phyloP scores from a whole-genome alignment of 2,888 invertebrate genomes.

The Drosophila putrida region DNA sequence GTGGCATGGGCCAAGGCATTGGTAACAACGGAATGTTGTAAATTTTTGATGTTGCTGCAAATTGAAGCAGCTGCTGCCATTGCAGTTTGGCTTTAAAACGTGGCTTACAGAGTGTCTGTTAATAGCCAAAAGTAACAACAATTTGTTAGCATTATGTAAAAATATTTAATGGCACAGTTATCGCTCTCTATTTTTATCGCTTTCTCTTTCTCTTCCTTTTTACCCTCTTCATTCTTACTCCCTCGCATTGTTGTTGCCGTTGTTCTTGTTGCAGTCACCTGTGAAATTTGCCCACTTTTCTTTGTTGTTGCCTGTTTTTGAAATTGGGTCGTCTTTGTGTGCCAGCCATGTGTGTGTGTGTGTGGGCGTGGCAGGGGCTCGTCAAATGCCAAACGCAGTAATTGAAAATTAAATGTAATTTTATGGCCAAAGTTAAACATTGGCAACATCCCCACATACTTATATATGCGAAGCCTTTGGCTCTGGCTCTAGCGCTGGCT shows the following conservation, averaged over 20 bases:
- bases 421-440: slow-evolving; percentile 74
- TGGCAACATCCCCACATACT: slow-evolving; percentile 15
- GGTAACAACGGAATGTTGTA: slow-evolving; percentile 52
- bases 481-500: slow-evolving; percentile 8
- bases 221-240: not conserved
- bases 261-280: slow-evolving; percentile 32
- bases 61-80: slow-evolving; percentile 66
- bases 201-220: not conserved
- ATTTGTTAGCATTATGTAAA: slow-evolving; percentile 57
- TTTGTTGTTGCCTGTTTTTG: slow-evolving; percentile 18
- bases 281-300: slow-evolving; percentile 29
- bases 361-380: slow-evolving; percentile 31
- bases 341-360: slow-evolving; percentile 4
- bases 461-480: slow-evolving; percentile 24
- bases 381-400: slow-evolving; percentile 60
- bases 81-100: slow-evolving; percentile 34
- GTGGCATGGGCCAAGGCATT: slow-evolving; percentile 33
- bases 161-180: slow-evolving; percentile 46
- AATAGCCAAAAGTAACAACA: slow-evolving; percentile 57
- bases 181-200: not conserved
- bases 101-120: slow-evolving; percentile 37
- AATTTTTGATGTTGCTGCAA: slow-evolving; percentile 73
- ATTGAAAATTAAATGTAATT: slow-evolving; percentile 81
- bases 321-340: slow-evolving; percentile 43
- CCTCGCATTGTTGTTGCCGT: slow-evolving; percentile 10